Evolutionary conservation across 2,113 vertebrate species (phyloP), one percentile per base, ranked within the genome.

Genomic region (Zonotrichia leucophrys): DNA sequence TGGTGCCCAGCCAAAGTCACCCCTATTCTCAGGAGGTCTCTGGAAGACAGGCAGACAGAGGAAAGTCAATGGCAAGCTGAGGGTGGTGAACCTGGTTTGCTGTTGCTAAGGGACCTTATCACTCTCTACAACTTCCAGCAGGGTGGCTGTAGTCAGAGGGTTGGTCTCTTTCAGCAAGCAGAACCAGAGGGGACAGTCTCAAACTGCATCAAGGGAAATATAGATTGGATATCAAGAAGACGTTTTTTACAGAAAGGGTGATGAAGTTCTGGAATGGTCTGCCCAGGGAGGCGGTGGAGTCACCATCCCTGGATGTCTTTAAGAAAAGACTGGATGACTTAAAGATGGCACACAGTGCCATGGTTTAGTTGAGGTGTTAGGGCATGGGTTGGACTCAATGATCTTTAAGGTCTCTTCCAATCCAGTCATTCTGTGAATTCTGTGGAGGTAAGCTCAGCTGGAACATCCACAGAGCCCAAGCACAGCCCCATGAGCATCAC

Each of bases 1-100:
- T 99, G 99, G 97, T 99, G 99, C 92, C 99, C 99, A 50, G 99
- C 99, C 97, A 99, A 97, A 95, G 99, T 99, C 95, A 99, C 98
- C 46, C 99, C 99, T 99, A 99, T 99, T 99, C 99, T 99, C 97
- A 99, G 97, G 95, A 99, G 98, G 97, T 99, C 99, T 98, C 99
- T 99, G 95, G 35, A 96, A 97, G 89, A 86, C 58, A 92, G 23
- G 81, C 35, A 9, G 41, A 63, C 30, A 72, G 59, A 80, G 12
- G 15, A 53, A 12, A 39, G 52, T 76, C 72, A 83, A 9, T 5
- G 59, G 53, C 67, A 37, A 86, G 42, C 27, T 44, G 37, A 85
- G 58, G 62, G 83, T 39, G 44, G 53, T 17, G 30, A n/a, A 14
- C 7, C 50, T 41, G 16, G 5, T 80, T 31, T 63, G 46, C 58